Percentiles rank a stretch among this genome's conserved stretches.
Evolutionary conservation across 2,113 vertebrate species (phyloP).

Genomic region (Boleophthalmus pectinirostris): DNA sequence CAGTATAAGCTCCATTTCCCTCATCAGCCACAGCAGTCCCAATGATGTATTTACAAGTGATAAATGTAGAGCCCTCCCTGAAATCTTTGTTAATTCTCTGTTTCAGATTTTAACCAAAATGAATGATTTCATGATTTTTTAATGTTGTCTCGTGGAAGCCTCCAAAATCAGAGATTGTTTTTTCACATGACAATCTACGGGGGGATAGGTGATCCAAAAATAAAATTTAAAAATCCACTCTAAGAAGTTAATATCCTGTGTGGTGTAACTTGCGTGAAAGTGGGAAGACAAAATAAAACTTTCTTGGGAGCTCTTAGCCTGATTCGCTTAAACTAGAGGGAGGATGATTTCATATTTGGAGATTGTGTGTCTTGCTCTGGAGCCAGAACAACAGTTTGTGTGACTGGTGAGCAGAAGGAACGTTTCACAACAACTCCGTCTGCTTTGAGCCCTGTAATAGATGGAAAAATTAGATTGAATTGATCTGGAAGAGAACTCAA

Average conservation of each 20-base stretch:
- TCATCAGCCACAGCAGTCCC: conserved; percentile 51
- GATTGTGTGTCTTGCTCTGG: conserved; percentile 13
- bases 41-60: conserved; percentile 67
- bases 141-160: conserved; percentile 63
- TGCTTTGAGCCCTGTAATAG: conserved; percentile 23
- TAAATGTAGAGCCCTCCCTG: conserved; percentile 71
- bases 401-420: conserved; percentile 43
- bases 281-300: conserved; percentile 12
- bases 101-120: conserved; percentile 71
- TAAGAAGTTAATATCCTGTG: conserved; percentile 21
- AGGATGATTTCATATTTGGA: conserved; percentile 18
- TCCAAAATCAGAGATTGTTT: too few species aligned
- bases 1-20: conserved; percentile 33
- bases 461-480: conserved; percentile 29
- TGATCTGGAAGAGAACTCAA: conserved; percentile 28
- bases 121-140: conserved; percentile 77
- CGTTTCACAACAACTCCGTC: conserved; percentile 45
- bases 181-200: conserved; percentile 31
- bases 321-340: conserved; percentile 6
- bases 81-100: too few species aligned
- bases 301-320: conserved; percentile 27
- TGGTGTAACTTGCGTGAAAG: conserved; percentile 17
- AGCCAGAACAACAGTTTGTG: conserved; percentile 21
- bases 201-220: background rate
- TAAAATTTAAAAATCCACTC: background rate